A percentile compares a stretch with the other conserved stretches of the same genome.
These are phyloP conservation scores for Galbula dea DNA, from an alignment of 2,113 vertebrate genomes.

Conservation along the genomic window DNA sequence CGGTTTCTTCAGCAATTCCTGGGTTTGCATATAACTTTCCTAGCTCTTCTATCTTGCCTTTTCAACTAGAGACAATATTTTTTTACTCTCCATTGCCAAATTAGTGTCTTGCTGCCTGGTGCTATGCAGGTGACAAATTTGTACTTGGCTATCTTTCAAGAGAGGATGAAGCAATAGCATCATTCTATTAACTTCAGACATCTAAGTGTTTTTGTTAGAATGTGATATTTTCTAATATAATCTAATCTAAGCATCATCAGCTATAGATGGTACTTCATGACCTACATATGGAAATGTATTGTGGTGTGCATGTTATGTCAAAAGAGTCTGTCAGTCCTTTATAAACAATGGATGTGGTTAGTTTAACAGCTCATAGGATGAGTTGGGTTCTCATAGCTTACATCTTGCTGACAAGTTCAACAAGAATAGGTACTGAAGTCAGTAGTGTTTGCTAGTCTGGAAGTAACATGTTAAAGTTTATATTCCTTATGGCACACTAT, in stretches of 20 bases:
- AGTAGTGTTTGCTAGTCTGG: background rate
- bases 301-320: background rate
- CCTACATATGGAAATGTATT: background rate
- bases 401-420: background rate
- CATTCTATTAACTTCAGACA: background rate
- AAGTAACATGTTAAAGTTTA: constrained; percentile 51
- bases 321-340: background rate
- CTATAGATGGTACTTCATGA: background rate
- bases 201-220: background rate
- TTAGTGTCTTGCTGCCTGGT: background rate
- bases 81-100: background rate
- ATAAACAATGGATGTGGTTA: background rate
- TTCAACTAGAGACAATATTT: background rate
- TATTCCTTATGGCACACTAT: background rate
- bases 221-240: background rate
- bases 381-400: background rate
- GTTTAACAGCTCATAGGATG: background rate
- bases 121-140: background rate
- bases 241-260: background rate
- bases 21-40: background rate
- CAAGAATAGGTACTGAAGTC: background rate
- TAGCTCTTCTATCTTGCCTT: background rate
- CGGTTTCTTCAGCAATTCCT: background rate
- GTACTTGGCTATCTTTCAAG: background rate
- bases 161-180: background rate